Percentiles rank a stretch among this genome's conserved stretches.
phyloP scores from a whole-genome alignment of 2,888 invertebrate species.

The Drosophila greeni region DNA sequence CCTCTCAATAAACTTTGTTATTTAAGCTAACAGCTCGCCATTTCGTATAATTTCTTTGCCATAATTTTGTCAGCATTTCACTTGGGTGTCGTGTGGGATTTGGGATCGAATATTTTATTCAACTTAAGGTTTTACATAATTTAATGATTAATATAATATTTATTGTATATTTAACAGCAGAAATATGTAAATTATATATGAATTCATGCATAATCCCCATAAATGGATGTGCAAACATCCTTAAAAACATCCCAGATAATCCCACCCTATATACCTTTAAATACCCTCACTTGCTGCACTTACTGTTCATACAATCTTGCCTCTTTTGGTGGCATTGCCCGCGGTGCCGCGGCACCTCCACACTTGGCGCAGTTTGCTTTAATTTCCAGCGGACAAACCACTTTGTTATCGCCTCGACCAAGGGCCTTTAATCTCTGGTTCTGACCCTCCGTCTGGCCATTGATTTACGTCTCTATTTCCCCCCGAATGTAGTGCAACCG shows the following conservation, averaged over 20 bases:
- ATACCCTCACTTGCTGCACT: conserved; percentile 13
- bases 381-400: conserved; percentile 50
- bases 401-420: conserved; percentile 36
- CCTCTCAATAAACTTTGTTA: conserved; percentile 7
- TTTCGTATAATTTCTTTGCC: not conserved
- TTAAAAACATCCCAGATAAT: not conserved
- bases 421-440: conserved; percentile 22
- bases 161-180: too few relatives aligned
- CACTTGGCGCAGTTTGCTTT: conserved; percentile 34
- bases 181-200: too few relatives aligned
- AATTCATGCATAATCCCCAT: too few relatives aligned
- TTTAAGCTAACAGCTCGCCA: not conserved
- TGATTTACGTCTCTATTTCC: conserved; percentile 64
- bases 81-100: not conserved
- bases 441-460: conserved; percentile 11
- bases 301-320: conserved; percentile 9
- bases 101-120: accelerated
- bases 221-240: too few relatives aligned
- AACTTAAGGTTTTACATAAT: too few relatives aligned
- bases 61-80: not conserved
- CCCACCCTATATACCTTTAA: not conserved
- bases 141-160: too few relatives aligned
- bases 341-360: conserved; percentile 41
- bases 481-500: conserved; percentile 47
- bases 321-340: conserved; percentile 34